A percentile compares a stretch with the other conserved stretches of the same genome.
phyloP scores from a whole-genome alignment of 1,140 invertebrate genomes.

The Bombus impatiens region DNA sequence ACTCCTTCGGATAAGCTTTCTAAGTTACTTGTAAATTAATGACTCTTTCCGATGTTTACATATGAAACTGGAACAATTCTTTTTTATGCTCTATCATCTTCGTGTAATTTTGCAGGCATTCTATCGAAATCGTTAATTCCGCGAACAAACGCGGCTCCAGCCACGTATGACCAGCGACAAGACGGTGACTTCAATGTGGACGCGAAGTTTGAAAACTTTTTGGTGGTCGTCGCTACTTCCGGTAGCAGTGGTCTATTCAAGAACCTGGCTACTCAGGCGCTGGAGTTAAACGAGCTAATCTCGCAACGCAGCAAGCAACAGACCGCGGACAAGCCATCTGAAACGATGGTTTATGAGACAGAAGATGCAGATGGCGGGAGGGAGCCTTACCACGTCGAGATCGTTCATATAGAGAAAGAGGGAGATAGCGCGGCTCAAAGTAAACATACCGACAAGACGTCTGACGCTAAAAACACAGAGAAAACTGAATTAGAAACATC shows the following conservation, averaged over 20 bases:
- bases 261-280: slow-evolving; percentile 53
- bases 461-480: background rate
- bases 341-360: slow-evolving; percentile 17
- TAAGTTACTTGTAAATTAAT: background rate
- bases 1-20: background rate
- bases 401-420: slow-evolving; percentile 54
- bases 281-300: slow-evolving; percentile 43
- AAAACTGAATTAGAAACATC: background rate
- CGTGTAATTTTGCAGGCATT: background rate
- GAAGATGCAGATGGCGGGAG: background rate
- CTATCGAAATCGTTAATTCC: background rate
- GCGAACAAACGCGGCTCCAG: slow-evolving; percentile 56
- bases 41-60: too few relatives aligned
- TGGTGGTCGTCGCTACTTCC: slow-evolving; percentile 73
- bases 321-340: slow-evolving; percentile 20
- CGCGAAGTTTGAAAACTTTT: slow-evolving; percentile 79
- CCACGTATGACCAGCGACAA: slow-evolving; percentile 80
- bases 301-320: slow-evolving; percentile 1
- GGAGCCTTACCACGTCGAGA: slow-evolving; percentile 44
- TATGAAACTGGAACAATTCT: too few relatives aligned
- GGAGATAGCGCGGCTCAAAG: slow-evolving; percentile 33
- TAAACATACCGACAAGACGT: background rate
- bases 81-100: background rate
- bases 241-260: slow-evolving; percentile 20
- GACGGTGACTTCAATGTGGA: slow-evolving; percentile 79